Evolutionary conservation across 2,113 vertebrate genomes (phyloP).

Genomic region (Opisthocomus hoazin): DNA sequence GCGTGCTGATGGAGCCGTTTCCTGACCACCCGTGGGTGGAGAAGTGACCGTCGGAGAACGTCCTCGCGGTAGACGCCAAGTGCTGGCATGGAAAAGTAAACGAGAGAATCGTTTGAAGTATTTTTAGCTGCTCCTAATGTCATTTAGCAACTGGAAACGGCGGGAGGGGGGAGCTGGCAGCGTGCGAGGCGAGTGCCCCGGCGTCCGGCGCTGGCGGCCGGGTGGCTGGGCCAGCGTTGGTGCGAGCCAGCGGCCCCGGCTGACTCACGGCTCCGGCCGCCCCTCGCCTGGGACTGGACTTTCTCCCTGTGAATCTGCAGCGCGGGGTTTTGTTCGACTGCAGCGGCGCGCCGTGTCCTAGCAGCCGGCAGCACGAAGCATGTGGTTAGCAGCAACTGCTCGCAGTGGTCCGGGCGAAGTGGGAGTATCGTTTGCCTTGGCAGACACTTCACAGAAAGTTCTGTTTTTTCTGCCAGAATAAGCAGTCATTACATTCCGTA

Average conservation of each 20-base stretch:
- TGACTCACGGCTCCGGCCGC: background rate
- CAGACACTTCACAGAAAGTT: constrained; percentile 74
- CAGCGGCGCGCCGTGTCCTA: constrained; percentile 40
- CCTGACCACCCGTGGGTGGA: background rate
- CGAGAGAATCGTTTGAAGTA: background rate
- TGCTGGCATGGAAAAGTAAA: background rate
- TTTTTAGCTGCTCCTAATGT: constrained; percentile 51
- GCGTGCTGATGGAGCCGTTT: rapidly evolving
- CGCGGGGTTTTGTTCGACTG: constrained; percentile 4
- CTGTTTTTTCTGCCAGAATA: constrained; percentile 73
- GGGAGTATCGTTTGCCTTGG: constrained; percentile 76
- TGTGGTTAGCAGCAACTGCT: constrained; percentile 69
- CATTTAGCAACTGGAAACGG: constrained; percentile 35
- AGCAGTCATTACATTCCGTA: constrained; percentile 75
- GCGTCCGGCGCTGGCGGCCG: background rate
- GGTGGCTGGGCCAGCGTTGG: background rate
- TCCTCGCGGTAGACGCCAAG: background rate
- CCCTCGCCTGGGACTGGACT: background rate
- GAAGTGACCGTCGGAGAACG: background rate
- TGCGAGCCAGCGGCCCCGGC: background rate
- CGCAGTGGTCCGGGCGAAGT: constrained; percentile 67
- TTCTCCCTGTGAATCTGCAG: background rate
- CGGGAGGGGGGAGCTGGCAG: background rate
- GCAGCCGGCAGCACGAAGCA: constrained; percentile 53
- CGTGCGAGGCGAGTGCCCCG: rapidly evolving